phyloP scores from a whole-genome alignment of 2,113 vertebrate genomes.

The Ceuthmochares aereus region DNA sequence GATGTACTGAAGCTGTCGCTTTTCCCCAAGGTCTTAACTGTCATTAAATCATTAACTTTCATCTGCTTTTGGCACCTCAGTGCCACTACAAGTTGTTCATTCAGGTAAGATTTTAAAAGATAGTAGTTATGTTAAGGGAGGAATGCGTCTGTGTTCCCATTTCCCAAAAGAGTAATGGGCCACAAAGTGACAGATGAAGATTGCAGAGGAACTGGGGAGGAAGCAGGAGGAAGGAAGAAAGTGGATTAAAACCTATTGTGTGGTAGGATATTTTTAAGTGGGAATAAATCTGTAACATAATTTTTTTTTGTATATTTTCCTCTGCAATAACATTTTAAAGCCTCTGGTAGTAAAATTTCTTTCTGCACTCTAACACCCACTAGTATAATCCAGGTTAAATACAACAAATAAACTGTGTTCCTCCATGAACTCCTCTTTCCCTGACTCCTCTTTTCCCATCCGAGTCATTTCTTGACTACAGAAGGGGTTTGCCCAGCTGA shows the following conservation, averaged over 20 bases:
- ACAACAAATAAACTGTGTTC: neutral
- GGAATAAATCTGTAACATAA: neutral
- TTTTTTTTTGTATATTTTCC: neutral
- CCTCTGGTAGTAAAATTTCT: neutral
- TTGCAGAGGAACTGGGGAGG: neutral
- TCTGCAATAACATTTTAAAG: neutral
- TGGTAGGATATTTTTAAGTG: neutral
- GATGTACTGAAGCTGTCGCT: neutral
- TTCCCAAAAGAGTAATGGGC: neutral
- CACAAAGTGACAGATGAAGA: neutral
- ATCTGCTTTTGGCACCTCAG: neutral
- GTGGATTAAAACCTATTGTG: neutral
- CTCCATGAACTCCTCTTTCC: neutral
- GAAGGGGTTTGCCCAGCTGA: no score
- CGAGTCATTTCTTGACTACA: no score
- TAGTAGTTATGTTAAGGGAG: neutral
- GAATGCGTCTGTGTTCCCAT: neutral
- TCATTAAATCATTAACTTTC: neutral
- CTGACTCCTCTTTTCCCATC: fast-evolving
- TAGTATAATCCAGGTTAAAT: neutral
- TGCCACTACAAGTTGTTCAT: neutral
- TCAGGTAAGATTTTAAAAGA: neutral
- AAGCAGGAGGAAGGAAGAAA: neutral
- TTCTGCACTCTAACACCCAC: neutral
- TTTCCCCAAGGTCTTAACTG: neutral